phyloP scores from a whole-genome alignment of 2,797 vertebrate species.

The Crax fasciolata region DNA sequence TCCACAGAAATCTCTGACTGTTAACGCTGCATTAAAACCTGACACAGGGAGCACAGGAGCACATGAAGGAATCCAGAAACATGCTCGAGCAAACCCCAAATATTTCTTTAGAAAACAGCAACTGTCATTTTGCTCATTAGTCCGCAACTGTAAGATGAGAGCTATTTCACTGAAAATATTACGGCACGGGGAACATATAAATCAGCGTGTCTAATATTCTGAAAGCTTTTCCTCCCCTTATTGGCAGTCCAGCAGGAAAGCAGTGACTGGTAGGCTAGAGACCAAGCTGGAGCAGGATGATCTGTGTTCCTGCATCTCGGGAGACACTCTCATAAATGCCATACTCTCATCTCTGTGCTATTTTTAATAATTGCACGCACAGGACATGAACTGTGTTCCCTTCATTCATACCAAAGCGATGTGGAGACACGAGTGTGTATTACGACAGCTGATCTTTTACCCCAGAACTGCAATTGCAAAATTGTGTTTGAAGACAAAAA shows the following conservation, averaged over 20 bases:
- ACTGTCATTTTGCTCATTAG: conserved; percentile 3
- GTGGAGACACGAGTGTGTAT: neutral
- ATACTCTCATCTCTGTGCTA: neutral
- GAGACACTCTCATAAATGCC: accelerated
- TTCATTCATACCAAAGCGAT: neutral
- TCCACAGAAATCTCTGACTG: neutral
- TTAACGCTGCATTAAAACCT: neutral
- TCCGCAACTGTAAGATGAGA: neutral
- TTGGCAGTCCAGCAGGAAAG: neutral
- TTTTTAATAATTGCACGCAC: neutral
- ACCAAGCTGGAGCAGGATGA: neutral
- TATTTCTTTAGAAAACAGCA: neutral
- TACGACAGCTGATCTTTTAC: conserved; percentile 43
- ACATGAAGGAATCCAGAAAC: neutral
- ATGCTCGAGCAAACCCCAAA: neutral
- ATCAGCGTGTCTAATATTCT: accelerated
- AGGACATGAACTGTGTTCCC: neutral
- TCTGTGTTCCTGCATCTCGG: neutral
- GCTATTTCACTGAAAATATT: neutral
- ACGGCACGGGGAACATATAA: neutral
- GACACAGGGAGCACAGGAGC: neutral
- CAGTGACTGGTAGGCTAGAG: neutral
- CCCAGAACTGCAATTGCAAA: conserved; percentile 38
- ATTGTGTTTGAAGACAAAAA: neutral
- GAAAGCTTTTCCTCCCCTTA: neutral